These are phyloP conservation scores for Caenorhabditis remanei DNA, from an alignment of 1,140 invertebrate species.

Conservation along the genomic window DNA sequence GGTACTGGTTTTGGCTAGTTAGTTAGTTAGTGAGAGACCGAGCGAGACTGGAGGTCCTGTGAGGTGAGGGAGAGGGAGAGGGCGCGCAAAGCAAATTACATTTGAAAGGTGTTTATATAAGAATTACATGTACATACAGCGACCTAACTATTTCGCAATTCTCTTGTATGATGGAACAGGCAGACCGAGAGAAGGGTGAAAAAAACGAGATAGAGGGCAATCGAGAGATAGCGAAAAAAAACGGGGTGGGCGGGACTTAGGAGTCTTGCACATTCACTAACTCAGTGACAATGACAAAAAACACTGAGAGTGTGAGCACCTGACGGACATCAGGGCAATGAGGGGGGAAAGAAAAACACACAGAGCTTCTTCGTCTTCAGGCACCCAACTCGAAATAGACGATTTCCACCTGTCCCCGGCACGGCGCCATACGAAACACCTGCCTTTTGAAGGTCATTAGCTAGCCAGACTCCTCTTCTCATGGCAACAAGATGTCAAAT, in stretches of 20 bases:
- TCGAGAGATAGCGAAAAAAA: slow-evolving; percentile 14
- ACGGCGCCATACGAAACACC: neutral
- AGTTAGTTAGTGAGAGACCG: slow-evolving; percentile 27
- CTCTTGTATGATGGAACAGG: slow-evolving; percentile 46
- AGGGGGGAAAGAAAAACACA: neutral
- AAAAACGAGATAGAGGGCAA: slow-evolving; percentile 50
- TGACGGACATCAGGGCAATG: slow-evolving; percentile 35
- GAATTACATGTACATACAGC: slow-evolving; percentile 49
- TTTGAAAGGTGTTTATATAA: slow-evolving; percentile 54
- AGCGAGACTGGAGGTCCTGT: neutral
- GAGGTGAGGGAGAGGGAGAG: neutral
- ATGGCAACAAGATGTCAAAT: slow-evolving; percentile 23
- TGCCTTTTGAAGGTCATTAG: slow-evolving; percentile 33
- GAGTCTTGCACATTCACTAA: slow-evolving; percentile 29
- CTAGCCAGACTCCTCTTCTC: neutral
- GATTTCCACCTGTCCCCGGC: no score
- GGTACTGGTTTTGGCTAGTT: slow-evolving; percentile 48
- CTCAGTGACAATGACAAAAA: slow-evolving; percentile 34
- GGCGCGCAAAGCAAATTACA: slow-evolving; percentile 49
- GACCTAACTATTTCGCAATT: slow-evolving; percentile 49
- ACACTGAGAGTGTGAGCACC: slow-evolving; percentile 34
- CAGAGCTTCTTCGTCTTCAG: neutral
- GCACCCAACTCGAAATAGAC: neutral
- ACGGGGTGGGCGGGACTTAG: neutral
- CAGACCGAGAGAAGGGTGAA: slow-evolving; percentile 17